Conservation (phyloP, 2,113 vertebrate genomes). For the Tauraco erythrolophus region DNA sequence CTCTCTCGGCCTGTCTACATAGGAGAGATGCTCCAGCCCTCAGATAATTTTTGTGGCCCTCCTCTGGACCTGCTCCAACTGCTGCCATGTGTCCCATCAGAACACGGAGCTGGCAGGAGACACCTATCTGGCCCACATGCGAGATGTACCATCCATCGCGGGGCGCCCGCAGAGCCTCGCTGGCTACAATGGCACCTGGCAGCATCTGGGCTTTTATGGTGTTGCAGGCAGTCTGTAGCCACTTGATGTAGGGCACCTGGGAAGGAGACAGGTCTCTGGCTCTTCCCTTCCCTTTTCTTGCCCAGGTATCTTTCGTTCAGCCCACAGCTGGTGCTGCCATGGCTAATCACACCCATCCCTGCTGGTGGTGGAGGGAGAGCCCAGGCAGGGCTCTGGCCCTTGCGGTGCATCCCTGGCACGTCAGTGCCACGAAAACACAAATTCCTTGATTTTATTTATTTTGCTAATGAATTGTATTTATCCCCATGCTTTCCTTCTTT, state of each 20-base stretch:
- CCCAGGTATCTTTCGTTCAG: background rate
- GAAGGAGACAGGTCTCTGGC: background rate
- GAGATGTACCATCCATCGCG: background rate
- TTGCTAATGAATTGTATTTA: background rate
- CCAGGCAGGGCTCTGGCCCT: background rate
- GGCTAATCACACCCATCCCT: background rate
- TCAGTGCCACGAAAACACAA: background rate
- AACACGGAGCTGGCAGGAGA: rapidly evolving
- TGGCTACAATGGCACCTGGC: background rate
- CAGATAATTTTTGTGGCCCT: too few species aligned
- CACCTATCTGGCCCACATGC: background rate
- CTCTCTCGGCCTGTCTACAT: too few species aligned
- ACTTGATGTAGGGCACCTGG: background rate
- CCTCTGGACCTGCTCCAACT: background rate
- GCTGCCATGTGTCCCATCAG: background rate
- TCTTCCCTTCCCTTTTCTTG: background rate
- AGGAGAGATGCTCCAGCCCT: too few species aligned
- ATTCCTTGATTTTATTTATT: background rate
- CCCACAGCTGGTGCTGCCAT: background rate
- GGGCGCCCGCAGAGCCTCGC: too few species aligned
- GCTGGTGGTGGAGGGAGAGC: background rate
- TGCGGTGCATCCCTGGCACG: background rate
- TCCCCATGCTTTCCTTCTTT: background rate
- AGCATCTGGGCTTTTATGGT: background rate
- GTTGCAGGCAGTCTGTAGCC: background rate